Percentiles rank a stretch among this genome's conserved stretches.
phyloP scores from a whole-genome alignment of 2,888 invertebrate species.

The Chirona hameri region DNA sequence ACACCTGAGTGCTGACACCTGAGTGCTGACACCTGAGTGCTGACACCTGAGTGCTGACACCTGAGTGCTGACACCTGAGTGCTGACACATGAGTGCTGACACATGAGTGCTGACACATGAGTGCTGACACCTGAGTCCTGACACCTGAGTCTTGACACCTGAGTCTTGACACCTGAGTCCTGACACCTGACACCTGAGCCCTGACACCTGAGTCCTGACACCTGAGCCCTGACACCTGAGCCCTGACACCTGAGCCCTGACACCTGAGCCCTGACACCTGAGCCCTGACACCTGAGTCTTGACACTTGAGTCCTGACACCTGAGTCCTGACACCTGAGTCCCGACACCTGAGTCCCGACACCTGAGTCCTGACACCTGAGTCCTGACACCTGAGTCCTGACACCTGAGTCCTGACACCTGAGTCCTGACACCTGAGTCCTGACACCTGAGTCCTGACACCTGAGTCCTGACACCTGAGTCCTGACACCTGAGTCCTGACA shows the following conservation, averaged over 20 bases:
- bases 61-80: background rate
- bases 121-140: background rate
- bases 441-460: no score
- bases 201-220: background rate
- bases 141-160: conserved; percentile 1
- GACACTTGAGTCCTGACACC: no score
- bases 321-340: no score
- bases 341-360: no score
- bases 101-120: background rate
- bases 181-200: background rate
- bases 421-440: no score
- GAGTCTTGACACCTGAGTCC: background rate
- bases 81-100: background rate
- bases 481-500: no score
- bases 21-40: background rate
- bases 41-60: background rate
- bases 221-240: background rate
- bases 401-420: no score
- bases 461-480: no score
- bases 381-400: no score
- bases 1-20: background rate
- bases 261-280: background rate
- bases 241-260: background rate
- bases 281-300: no score
- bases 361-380: no score